Conservation (phyloP, 2,888 invertebrate species). For the Sinentomon sp. region DNA sequence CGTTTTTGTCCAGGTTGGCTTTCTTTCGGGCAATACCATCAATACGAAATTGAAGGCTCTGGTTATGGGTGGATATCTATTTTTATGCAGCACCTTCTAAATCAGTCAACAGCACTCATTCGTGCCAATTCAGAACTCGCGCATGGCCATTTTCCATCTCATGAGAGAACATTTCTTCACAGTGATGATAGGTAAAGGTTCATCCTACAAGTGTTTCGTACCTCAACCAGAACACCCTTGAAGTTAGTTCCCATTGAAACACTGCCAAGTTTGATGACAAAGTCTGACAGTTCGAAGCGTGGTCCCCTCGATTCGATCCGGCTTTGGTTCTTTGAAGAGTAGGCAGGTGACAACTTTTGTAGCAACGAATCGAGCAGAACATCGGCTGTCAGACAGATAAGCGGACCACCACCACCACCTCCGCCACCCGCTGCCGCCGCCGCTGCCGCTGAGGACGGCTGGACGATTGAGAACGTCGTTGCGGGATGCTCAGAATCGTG, state of each 20-base stretch:
- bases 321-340: conserved; percentile 56
- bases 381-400: conserved; percentile 56
- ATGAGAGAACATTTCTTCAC: no score
- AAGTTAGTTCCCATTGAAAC: conserved; percentile 78
- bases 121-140: no score
- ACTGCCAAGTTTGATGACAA: conserved; percentile 72
- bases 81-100: no score
- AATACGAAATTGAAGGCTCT: no score
- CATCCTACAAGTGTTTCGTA: conserved; percentile 24
- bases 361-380: conserved; percentile 68
- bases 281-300: conserved; percentile 38
- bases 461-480: conserved; percentile 70
- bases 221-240: conserved; percentile 76
- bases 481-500: conserved; percentile 90
- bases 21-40: no score
- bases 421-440: conserved; percentile 5
- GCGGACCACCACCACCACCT: conserved; percentile 8
- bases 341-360: conserved; percentile 62
- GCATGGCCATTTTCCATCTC: no score
- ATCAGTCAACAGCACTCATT: no score
- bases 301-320: conserved; percentile 32
- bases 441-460: conserved; percentile 25
- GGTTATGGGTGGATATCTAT: no score
- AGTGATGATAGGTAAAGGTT: no score
- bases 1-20: no score